A percentile compares a stretch with the other conserved stretches of the same genome.
phyloP scores from a whole-genome alignment of 2,888 invertebrate species.

The Tenthredo amoena region DNA sequence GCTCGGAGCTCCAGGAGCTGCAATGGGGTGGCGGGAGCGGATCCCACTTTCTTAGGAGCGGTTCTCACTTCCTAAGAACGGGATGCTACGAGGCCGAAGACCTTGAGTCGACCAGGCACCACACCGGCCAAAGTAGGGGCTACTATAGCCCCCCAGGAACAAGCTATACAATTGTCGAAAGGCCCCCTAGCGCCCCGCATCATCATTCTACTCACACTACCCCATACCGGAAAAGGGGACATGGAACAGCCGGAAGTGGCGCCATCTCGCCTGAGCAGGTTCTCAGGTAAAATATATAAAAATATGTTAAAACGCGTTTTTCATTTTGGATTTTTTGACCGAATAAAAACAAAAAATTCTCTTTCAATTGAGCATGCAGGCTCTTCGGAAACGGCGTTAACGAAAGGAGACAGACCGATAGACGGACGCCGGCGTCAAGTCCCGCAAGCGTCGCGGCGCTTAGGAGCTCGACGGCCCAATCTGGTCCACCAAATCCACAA shows the following conservation, averaged over 20 bases:
- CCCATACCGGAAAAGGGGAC: slow-evolving; percentile 72
- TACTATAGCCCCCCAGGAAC: slow-evolving; percentile 95
- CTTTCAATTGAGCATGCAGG: slow-evolving; percentile 66
- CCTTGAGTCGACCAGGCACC: slow-evolving; percentile 78
- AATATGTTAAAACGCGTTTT: neutral
- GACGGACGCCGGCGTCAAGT: slow-evolving; percentile 89
- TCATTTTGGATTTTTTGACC: neutral
- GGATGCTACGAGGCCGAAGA: slow-evolving; percentile 77
- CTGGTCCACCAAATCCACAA: slow-evolving; percentile 77
- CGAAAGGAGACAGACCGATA: slow-evolving; percentile 80
- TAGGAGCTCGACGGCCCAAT: slow-evolving; percentile 64
- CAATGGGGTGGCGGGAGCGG: slow-evolving; percentile 74
- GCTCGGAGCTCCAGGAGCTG: slow-evolving; percentile 76
- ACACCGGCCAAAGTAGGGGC: slow-evolving; percentile 83
- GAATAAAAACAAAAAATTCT: neutral
- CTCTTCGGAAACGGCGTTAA: slow-evolving; percentile 75
- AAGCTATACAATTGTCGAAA: slow-evolving; percentile 92
- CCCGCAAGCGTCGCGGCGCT: slow-evolving; percentile 81
- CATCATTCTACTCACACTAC: slow-evolving; percentile 83
- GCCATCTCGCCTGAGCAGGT: slow-evolving; percentile 92
- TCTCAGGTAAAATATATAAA: slow-evolving; percentile 77
- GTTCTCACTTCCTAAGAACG: slow-evolving; percentile 77
- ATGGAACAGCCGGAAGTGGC: slow-evolving; percentile 64
- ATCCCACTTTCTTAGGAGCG: slow-evolving; percentile 71
- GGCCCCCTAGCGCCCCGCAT: slow-evolving; percentile 86